A percentile compares a stretch with the other conserved stretches of the same genome.
Evolutionary conservation across 2,113 vertebrate species (phyloP).

Genomic region (Bubalus kerabau): DNA sequence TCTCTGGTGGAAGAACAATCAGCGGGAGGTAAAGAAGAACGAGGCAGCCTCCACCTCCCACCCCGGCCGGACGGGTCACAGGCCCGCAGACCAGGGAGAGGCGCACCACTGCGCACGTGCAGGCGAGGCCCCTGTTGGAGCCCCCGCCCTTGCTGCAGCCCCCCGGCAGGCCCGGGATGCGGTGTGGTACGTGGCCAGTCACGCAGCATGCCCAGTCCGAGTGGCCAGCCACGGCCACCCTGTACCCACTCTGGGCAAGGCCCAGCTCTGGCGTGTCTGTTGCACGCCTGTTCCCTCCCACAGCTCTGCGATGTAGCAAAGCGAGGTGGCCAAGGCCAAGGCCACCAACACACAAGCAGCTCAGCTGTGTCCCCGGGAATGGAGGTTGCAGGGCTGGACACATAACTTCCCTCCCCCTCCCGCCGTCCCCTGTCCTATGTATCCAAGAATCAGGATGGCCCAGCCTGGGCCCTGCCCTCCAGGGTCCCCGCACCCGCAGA

Average conservation of each 20-base stretch:
- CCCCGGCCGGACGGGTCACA: not conserved
- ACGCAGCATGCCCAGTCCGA: fast-evolving
- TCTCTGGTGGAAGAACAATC: not conserved
- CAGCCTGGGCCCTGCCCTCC: not conserved
- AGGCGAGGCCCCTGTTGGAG: not conserved
- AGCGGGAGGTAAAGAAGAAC: not conserved
- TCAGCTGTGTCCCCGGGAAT: not conserved
- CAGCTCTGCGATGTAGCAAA: fast-evolving
- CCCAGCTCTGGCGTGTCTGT: not conserved
- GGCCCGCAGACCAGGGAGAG: not conserved
- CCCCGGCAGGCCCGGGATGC: not conserved
- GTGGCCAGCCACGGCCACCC: not conserved
- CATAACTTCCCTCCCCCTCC: not conserved
- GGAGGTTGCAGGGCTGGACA: not conserved
- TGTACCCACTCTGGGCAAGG: not conserved
- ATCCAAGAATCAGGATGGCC: not conserved
- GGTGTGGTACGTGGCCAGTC: no score
- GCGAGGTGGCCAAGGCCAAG: no score
- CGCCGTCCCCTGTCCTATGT: not conserved
- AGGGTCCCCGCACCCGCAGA: not conserved
- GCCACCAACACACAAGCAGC: not conserved
- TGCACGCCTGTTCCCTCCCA: not conserved
- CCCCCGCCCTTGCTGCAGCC: not conserved
- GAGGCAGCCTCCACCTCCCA: no score
- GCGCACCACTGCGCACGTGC: fast-evolving